Evolutionary conservation across 2,113 vertebrate species (phyloP).

Genomic region (Raja brachyura): DNA sequence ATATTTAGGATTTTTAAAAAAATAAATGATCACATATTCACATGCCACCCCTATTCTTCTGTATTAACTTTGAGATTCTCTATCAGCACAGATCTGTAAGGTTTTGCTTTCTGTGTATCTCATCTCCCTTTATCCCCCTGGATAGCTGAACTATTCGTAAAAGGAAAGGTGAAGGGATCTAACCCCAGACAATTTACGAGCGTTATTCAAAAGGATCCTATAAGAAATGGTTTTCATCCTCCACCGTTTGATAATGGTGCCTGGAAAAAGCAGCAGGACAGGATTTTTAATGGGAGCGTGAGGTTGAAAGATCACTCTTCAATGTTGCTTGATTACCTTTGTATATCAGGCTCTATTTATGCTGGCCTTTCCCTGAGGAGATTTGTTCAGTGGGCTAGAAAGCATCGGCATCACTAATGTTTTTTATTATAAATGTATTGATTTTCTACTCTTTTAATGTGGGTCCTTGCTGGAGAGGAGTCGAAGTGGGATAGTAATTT

Average conservation of each 20-base stretch:
- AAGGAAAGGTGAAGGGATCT: background rate
- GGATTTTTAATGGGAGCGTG: background rate
- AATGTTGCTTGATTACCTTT: background rate
- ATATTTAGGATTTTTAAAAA: background rate
- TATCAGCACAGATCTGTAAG: background rate
- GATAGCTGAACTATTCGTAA: background rate
- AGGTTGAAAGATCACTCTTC: background rate
- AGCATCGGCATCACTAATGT: background rate
- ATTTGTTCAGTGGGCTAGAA: constrained; percentile 1
- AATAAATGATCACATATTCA: background rate
- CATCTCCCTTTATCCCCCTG: background rate
- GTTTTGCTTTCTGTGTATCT: background rate
- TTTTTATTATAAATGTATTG: background rate
- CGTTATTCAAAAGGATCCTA: background rate
- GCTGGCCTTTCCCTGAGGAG: background rate
- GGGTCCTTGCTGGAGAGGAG: background rate
- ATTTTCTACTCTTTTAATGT: background rate
- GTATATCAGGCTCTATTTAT: background rate
- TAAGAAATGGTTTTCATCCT: background rate
- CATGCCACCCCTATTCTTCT: background rate
- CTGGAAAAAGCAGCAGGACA: background rate
- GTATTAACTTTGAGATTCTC: background rate
- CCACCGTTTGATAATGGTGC: background rate
- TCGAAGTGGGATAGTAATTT: background rate
- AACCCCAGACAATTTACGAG: background rate